These are phyloP conservation scores for Vireo altiloquus DNA, from an alignment of 2,113 vertebrate genomes.

Conservation along the genomic window DNA sequence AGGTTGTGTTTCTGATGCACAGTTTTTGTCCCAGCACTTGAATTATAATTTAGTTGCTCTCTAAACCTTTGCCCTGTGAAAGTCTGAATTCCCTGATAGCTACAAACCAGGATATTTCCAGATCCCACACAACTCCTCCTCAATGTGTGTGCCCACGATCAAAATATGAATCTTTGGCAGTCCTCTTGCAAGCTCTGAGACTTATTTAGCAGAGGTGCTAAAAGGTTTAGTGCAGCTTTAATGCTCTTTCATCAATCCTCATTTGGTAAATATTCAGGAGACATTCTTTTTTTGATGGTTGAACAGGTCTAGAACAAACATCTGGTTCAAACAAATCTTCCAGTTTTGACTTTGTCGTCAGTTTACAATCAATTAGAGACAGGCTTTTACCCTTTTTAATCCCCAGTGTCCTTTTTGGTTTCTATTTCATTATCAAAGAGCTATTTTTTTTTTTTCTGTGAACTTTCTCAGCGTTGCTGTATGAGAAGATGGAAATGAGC, in stretches of 20 bases:
- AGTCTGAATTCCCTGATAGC: not conserved
- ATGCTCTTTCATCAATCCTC: not conserved
- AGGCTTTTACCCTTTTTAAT: not conserved
- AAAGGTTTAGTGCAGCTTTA: not conserved
- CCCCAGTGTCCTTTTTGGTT: not conserved
- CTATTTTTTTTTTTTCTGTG: not conserved
- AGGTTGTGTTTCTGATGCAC: not conserved
- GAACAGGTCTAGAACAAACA: constrained; percentile 24
- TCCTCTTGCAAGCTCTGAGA: not conserved
- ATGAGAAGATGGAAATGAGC: not conserved
- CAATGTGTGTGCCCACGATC: rapidly evolving
- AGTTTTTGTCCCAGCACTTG: not conserved
- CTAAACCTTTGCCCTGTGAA: not conserved
- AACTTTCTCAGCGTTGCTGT: not conserved
- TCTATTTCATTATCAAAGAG: not conserved
- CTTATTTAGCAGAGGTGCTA: not conserved
- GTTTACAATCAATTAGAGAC: constrained; percentile 1
- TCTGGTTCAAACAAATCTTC: constrained; percentile 26
- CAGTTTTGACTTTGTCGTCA: constrained; percentile 10
- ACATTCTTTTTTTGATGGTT: not conserved
- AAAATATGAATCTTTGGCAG: not conserved
- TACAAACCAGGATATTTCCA: not conserved
- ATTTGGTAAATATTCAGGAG: constrained; percentile 19
- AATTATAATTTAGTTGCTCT: not conserved
- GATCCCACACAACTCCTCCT: not conserved